Evolutionary conservation across 2,797 vertebrate genomes (phyloP).

Genomic region (Gallinago solitaria): DNA sequence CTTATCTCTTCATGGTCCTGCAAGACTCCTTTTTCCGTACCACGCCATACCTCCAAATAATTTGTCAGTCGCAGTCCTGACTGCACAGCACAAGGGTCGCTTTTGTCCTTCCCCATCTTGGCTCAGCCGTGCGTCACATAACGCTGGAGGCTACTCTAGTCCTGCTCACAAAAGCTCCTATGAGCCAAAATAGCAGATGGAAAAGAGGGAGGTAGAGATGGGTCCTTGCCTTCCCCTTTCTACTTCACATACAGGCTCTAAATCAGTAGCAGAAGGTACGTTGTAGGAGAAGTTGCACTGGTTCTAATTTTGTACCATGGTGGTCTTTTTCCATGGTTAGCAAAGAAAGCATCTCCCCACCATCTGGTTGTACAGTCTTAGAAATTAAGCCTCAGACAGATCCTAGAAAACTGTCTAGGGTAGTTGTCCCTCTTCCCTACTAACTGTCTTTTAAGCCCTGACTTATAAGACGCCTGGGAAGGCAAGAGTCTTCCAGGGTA

Average conservation of each 20-base stretch:
- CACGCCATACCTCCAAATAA: neutral
- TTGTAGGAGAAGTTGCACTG: neutral
- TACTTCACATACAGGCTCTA: neutral
- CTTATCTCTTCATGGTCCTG: neutral
- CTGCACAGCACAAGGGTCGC: neutral
- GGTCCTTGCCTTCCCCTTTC: neutral
- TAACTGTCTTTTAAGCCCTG: neutral
- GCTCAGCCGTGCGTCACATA: neutral
- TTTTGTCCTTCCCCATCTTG: neutral
- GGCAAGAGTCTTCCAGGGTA: neutral
- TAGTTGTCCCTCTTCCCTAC: neutral
- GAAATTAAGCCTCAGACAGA: neutral
- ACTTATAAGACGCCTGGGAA: neutral
- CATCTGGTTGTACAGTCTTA: neutral
- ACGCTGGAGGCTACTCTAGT: neutral
- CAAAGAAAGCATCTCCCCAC: neutral
- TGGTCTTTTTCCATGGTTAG: slow-evolving; percentile 46
- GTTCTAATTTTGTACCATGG: neutral
- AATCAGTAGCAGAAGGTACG: slow-evolving; percentile 15
- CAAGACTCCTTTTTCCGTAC: neutral
- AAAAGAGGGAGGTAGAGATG: neutral
- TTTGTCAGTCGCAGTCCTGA: neutral
- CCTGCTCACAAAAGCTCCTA: neutral
- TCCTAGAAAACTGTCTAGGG: neutral
- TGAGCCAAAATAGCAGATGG: neutral